phyloP scores from a whole-genome alignment of 2,113 vertebrate genomes.

The Andinoacara biseriatus region DNA sequence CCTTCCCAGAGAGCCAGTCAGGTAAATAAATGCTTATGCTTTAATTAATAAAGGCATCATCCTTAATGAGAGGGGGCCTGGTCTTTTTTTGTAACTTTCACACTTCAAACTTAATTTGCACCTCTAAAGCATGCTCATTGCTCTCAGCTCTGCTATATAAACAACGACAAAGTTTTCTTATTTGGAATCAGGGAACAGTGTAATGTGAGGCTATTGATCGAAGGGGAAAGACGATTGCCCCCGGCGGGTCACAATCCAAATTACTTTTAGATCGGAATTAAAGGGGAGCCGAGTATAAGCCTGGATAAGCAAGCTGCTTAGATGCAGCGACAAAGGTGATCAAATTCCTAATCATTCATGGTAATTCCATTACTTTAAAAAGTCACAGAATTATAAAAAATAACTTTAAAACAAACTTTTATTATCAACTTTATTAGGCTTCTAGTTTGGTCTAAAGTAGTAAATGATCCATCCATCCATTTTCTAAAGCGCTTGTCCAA shows the following conservation, averaged over 20 bases:
- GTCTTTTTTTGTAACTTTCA: not conserved
- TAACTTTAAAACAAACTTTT: not conserved
- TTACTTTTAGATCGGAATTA: conserved; percentile 43
- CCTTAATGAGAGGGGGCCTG: conserved; percentile 46
- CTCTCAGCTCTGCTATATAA: conserved; percentile 30
- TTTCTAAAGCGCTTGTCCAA: not conserved
- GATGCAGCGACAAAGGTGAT: not conserved
- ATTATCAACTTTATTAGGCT: not conserved
- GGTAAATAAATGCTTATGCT: conserved; percentile 56
- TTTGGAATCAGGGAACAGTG: conserved; percentile 41
- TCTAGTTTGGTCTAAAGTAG: not conserved
- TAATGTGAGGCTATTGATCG: conserved; percentile 54
- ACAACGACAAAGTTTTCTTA: conserved; percentile 60
- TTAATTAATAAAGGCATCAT: conserved; percentile 73
- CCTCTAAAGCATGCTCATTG: conserved; percentile 60
- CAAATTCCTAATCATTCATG: not conserved
- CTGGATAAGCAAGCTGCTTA: not conserved
- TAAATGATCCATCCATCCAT: not conserved
- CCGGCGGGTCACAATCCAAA: conserved; percentile 48
- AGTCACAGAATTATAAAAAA: not conserved
- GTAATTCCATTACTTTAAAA: conserved; percentile 8
- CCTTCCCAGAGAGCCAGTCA: conserved; percentile 27
- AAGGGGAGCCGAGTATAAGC: conserved; percentile 1
- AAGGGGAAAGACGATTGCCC: conserved; percentile 37
- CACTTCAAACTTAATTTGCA: conserved; percentile 62